Conservation (phyloP, 2,113 vertebrate species). For the Sinocyclocheilus maitianheensis region DNA sequence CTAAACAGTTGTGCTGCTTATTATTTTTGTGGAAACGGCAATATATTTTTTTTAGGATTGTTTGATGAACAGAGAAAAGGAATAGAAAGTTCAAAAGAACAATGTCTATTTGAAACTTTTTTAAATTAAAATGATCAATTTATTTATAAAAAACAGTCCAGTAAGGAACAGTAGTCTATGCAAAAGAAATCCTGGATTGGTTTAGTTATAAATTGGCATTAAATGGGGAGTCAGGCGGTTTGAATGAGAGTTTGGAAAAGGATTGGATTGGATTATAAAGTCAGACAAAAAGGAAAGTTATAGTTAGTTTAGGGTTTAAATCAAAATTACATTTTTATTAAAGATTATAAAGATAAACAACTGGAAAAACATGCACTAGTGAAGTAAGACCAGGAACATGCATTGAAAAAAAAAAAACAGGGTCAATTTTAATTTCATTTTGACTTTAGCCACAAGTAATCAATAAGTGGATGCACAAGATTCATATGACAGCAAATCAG, state of each 20-base stretch:
- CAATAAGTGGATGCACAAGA: not conserved
- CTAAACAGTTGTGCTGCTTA: not conserved
- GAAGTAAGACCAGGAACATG: not conserved
- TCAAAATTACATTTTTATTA: not conserved
- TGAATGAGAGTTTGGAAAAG: not conserved
- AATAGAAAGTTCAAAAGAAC: too few relatives aligned
- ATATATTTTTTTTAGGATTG: not conserved
- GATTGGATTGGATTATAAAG: not conserved
- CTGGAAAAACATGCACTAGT: not conserved
- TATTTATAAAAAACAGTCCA: too few relatives aligned
- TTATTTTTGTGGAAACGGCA: too few relatives aligned
- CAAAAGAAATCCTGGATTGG: too few relatives aligned
- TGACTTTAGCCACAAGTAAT: not conserved
- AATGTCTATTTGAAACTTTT: too few relatives aligned
- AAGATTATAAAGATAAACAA: conserved; percentile 3
- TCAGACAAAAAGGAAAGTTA: not conserved
- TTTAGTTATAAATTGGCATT: not conserved
- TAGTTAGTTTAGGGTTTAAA: not conserved
- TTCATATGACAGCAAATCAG: not conserved
- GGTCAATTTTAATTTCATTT: not conserved
- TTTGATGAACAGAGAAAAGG: not conserved
- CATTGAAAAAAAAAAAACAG: not conserved
- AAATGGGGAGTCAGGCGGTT: not conserved
- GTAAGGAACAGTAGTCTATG: too few relatives aligned
- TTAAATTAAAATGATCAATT: too few relatives aligned